Conservation (phyloP, 2,113 vertebrate genomes). For the Grallaria varia region DNA sequence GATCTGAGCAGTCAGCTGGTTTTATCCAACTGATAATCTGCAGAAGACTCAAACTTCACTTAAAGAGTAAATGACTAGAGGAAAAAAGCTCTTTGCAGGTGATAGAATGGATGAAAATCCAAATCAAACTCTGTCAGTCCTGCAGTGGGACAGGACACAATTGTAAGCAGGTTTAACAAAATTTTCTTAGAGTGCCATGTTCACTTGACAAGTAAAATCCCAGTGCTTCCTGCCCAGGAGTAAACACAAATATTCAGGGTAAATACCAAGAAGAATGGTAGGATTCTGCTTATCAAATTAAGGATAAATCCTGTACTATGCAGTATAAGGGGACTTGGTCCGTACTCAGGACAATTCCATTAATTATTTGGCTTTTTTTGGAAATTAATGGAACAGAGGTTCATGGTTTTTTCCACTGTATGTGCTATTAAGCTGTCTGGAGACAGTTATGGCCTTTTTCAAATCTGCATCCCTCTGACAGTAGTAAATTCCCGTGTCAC, state of each 20-base stretch:
- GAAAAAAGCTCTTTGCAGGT: neutral
- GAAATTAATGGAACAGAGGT: neutral
- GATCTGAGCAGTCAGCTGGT: neutral
- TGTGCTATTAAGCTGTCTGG: slow-evolving; percentile 32
- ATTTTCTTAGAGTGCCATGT: neutral
- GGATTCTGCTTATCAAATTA: neutral
- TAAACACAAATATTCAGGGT: neutral
- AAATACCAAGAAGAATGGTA: neutral
- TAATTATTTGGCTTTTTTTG: slow-evolving; percentile 15
- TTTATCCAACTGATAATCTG: neutral
- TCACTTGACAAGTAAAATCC: neutral
- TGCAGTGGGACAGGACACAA: neutral
- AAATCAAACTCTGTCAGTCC: neutral
- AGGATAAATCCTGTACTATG: neutral
- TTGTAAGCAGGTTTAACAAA: neutral
- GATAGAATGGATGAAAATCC: neutral
- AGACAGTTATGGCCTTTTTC: slow-evolving; percentile 48
- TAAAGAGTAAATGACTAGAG: neutral
- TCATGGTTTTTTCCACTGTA: slow-evolving; percentile 7
- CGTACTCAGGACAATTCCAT: neutral
- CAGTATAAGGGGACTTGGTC: neutral
- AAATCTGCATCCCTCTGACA: slow-evolving; percentile 47
- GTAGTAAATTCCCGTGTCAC: slow-evolving; percentile 35
- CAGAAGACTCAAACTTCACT: neutral
- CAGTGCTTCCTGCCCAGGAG: neutral